Conservation (phyloP, 2,113 vertebrate genomes). For the Empidonax traillii region DNA sequence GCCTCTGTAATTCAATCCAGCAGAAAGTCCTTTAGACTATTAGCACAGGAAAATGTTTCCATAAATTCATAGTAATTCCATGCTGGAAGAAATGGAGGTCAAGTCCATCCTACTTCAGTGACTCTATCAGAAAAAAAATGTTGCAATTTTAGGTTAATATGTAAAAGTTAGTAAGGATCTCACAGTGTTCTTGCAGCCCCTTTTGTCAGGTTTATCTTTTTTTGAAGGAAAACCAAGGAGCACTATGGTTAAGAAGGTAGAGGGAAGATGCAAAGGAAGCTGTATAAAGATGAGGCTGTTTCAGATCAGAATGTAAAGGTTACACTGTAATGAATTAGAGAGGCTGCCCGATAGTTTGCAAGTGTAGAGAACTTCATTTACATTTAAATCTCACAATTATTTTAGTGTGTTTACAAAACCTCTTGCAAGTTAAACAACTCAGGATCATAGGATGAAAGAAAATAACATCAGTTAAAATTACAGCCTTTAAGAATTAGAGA, state of each 20-base stretch:
- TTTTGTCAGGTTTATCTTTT: background rate
- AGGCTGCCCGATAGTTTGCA: background rate
- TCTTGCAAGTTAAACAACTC: background rate
- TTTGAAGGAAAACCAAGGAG: background rate
- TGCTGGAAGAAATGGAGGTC: background rate
- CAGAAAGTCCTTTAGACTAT: background rate
- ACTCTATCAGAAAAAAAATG: background rate
- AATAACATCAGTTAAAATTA: background rate
- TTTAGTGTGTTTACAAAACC: background rate
- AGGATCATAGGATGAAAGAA: background rate
- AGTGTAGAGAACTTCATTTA: background rate
- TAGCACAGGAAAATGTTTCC: background rate
- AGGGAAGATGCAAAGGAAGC: background rate
- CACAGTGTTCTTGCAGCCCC: background rate
- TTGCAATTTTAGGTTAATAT: background rate
- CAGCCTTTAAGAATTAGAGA: background rate
- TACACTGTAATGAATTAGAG: background rate
- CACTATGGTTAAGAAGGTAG: background rate
- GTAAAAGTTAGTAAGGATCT: background rate
- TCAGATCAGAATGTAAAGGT: background rate
- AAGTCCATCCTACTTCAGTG: background rate
- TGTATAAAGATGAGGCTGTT: background rate
- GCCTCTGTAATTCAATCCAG: background rate
- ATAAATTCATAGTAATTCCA: background rate
- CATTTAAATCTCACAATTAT: background rate